Base-by-base conservation (phyloP, 2,113 vertebrate genomes). In the Gasterosteus aculeatus region DNA sequence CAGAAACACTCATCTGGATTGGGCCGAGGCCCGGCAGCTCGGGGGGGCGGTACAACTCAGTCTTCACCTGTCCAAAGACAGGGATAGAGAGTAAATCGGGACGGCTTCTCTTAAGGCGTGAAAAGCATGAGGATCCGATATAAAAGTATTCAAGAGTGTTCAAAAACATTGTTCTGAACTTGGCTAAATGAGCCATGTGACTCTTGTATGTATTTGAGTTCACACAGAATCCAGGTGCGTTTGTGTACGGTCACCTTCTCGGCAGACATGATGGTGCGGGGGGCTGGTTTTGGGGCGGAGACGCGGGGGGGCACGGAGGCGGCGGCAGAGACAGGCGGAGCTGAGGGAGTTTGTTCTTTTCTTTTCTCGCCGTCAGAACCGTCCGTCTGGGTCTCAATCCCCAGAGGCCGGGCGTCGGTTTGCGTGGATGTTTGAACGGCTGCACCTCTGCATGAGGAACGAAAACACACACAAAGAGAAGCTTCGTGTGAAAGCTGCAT, bases 1-100 rank as follows among this genome's bases (percentile, higher is more conserved):
- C 95, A 44, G 94, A 95, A 39, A 99, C 90, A 53, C 39, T 58
- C 82, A 95, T 94, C 22, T 86, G 84, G 59, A 94, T 92, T 63
- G 77, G 38, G 77, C 94, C 92, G 0, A 49, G 65, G 35, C 87
- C 80, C 2, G 97, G 97, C 74, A 98, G 77, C 86, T 92, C 19
- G 9, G 96, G 96, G 35, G 95, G 90, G 33, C 86, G 90, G 77
- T 98, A 98, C 8, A 80, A 72, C 58, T 84, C 70, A 7, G 87
- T 89, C 19, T 71, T 75, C 39, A 94, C 86, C 92, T 93, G 78
- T 7, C 10, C 0, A 51, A 12, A 35, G 3, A 62, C 29, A 70
- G 33, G 5, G 33, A 5, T 35, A 35, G 5, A 35, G 33, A 35
- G 33, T 35, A 3, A 38, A 38, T 38, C 35, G 7, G 54, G 3